These are phyloP conservation scores for Torymus texanus DNA, from an alignment of 2,888 invertebrate species.

Conservation along the genomic window DNA sequence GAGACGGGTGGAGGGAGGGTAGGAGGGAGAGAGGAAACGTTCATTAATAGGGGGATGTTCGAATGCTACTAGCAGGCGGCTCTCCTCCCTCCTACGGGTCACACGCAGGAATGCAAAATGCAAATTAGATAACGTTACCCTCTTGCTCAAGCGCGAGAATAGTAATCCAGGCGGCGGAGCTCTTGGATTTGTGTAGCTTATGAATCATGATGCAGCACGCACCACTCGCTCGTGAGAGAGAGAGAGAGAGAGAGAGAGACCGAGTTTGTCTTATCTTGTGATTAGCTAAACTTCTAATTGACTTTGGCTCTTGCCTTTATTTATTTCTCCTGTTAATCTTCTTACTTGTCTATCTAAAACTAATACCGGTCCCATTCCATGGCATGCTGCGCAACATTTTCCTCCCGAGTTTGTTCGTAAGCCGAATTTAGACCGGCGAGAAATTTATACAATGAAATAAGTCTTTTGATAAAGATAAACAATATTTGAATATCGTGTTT, in stretches of 20 bases:
- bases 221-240: not conserved
- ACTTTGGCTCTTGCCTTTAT: constrained; percentile 23
- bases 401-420: too few relatives aligned
- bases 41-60: constrained; percentile 48
- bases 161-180: constrained; percentile 33
- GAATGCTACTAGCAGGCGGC: constrained; percentile 13
- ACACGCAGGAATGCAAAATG: constrained; percentile 54
- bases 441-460: too few relatives aligned
- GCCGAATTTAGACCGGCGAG: too few relatives aligned
- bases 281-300: constrained; percentile 43
- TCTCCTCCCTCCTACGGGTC: not conserved
- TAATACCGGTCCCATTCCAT: too few relatives aligned
- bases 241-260: too few relatives aligned
- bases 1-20: not conserved
- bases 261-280: constrained; percentile 30
- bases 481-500: too few relatives aligned
- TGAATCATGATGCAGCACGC: constrained; percentile 37
- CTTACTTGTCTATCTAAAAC: not conserved
- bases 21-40: constrained; percentile 28
- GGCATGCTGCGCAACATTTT: too few relatives aligned
- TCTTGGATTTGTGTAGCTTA: constrained; percentile 46
- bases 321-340: not conserved
- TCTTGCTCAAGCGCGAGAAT: constrained; percentile 37
- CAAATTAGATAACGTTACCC: constrained; percentile 51
- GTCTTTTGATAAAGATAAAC: too few relatives aligned